A percentile compares a stretch with the other conserved stretches of the same genome.
Conservation (phyloP, 2,888 invertebrate genomes). For the Dolichomitus sp. region DNA sequence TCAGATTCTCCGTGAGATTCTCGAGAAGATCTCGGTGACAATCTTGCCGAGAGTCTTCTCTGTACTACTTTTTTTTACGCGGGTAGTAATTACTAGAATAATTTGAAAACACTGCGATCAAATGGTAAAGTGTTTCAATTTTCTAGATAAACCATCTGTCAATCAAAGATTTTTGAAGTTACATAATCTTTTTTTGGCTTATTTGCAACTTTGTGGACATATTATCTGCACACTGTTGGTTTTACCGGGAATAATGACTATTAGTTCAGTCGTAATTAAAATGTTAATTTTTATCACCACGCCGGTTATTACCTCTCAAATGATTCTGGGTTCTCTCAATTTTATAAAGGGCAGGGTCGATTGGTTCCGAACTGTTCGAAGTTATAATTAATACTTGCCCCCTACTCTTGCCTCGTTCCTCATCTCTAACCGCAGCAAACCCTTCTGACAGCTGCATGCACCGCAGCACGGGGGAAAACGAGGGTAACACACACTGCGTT, state of each 20-base stretch:
- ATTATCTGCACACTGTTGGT: not conserved
- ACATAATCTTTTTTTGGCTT: not conserved
- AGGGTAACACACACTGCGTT: conserved; percentile 1
- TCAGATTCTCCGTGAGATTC: too few species aligned
- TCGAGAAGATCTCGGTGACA: too few species aligned
- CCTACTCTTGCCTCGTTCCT: conserved; percentile 3
- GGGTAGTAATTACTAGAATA: too few species aligned
- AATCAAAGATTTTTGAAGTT: too few species aligned
- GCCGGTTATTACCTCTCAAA: not conserved
- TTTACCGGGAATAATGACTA: not conserved
- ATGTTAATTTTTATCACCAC: not conserved
- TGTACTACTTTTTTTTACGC: too few species aligned
- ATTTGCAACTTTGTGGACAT: not conserved
- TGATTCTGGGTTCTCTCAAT: not conserved
- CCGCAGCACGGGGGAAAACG: not conserved
- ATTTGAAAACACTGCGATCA: too few species aligned
- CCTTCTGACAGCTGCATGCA: conserved; percentile 26
- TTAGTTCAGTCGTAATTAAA: not conserved
- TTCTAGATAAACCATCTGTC: too few species aligned
- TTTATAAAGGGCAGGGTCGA: conserved; percentile 26
- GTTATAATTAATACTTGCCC: conserved; percentile 56
- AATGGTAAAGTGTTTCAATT: too few species aligned
- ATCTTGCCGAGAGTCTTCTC: too few species aligned
- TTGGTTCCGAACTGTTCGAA: conserved; percentile 36
- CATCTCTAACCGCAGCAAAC: conserved; percentile 19